These are phyloP conservation scores for Syngnathus typhle DNA, from an alignment of 2,113 vertebrate species.

Conservation along the genomic window DNA sequence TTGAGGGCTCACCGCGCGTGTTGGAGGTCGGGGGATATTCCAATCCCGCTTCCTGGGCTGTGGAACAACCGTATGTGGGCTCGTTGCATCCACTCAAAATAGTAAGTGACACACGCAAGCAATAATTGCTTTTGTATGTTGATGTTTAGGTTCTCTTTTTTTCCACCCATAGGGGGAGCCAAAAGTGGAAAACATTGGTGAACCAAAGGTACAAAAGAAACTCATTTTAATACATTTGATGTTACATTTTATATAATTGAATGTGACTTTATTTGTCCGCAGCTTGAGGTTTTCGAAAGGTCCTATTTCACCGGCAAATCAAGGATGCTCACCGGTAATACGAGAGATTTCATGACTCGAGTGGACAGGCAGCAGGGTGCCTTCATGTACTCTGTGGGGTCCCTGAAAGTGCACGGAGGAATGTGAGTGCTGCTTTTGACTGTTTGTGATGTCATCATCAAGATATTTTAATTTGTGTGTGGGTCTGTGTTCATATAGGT, in stretches of 20 bases:
- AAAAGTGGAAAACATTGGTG: slow-evolving; percentile 76
- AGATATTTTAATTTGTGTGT: background rate
- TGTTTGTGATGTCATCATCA: background rate
- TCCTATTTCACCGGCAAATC: slow-evolving; percentile 78
- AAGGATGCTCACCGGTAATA: slow-evolving; percentile 75
- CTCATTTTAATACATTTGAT: too few species aligned
- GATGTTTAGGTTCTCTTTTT: background rate
- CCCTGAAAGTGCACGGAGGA: slow-evolving; percentile 81
- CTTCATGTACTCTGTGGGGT: slow-evolving; percentile 73
- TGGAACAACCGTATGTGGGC: slow-evolving; percentile 74
- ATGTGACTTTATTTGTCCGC: background rate
- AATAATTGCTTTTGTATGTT: background rate
- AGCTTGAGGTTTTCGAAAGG: slow-evolving; percentile 83
- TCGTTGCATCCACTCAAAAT: slow-evolving; percentile 87
- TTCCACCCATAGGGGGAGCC: slow-evolving; percentile 78
- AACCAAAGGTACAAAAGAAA: slow-evolving; percentile 78
- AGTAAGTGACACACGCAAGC: slow-evolving; percentile 63
- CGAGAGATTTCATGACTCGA: slow-evolving; percentile 75
- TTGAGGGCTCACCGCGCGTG: slow-evolving; percentile 78
- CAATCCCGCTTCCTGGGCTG: slow-evolving; percentile 81
- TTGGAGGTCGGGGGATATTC: slow-evolving; percentile 86
- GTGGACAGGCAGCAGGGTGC: slow-evolving; percentile 54
- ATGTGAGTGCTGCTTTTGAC: slow-evolving; percentile 74
- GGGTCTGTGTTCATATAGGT: slow-evolving; percentile 63
- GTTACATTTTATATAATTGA: too few species aligned